Base-by-base conservation (phyloP, 1,140 invertebrate species). In the Sminthurinus signatus region DNA sequence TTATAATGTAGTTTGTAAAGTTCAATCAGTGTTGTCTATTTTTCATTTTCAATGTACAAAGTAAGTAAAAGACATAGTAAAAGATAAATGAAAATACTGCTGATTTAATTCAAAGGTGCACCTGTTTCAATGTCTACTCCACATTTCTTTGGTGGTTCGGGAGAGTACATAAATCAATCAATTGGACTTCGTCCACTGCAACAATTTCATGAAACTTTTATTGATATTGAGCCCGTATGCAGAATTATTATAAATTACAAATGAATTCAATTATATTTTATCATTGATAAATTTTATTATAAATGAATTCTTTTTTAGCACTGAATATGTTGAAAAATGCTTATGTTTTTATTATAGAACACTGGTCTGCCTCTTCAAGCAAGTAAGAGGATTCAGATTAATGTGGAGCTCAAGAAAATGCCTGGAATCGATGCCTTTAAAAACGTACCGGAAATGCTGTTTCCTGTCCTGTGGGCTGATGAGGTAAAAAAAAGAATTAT, bases 381-480 rank as follows among this genome's bases (percentile, higher is more conserved):
- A 25, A n/a, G 39, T 29, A 68, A 61, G 32, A 52, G 52, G 25
- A 58, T 62, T 31, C 67, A 68, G 48, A 62, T 68, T 39, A 68
- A 68, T 56, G 31, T 68, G 1, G 51, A 64, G 1, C 28, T 68
- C 8, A 68, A 68, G 46, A 48, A 57, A 14, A 48, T 64, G 31
- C 27, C 36, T 29, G 31, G 57, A 12, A 12, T 68, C 12, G 55
- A 58, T 12, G 55, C 42, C 4, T 64, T 64, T 17, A 29, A 39
- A 28, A 51, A 64, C 21, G 55, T 64, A 12, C 36, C 56, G 4
- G 29, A 58, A 21, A 65, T 65, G 32, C 50, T 65, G 8, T 65
- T 65, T 42, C 63, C 63, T 29, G 25, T 65, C 1, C 36, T 65
- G 19, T 65, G 63, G 63, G 57, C 48, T 14, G 63, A 65, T 52